phyloP scores from a whole-genome alignment of 1,140 invertebrate genomes.

The Liolophura sinensis region DNA sequence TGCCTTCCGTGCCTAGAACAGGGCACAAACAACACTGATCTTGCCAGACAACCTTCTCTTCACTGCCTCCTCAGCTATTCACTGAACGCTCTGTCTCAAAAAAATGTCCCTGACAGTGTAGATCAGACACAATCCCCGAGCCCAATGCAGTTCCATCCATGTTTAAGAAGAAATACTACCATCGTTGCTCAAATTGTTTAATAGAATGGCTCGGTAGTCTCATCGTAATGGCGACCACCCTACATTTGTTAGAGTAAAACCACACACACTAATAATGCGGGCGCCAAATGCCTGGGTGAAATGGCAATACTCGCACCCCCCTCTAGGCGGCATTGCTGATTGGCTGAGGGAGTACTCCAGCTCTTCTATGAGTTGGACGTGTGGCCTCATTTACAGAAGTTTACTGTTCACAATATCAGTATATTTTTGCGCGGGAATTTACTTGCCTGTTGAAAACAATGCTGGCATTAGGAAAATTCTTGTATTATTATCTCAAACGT shows the following conservation, averaged over 20 bases:
- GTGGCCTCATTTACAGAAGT: no score
- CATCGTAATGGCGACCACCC: conserved; percentile 19
- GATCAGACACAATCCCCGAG: not conserved
- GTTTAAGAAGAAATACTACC: not conserved
- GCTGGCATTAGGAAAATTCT: no score
- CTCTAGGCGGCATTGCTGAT: conserved; percentile 17
- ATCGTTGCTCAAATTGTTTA: conserved; percentile 10
- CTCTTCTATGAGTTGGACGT: no score
- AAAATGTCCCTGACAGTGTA: not conserved
- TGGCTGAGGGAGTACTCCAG: conserved; percentile 5
- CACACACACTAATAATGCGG: conserved; percentile 18
- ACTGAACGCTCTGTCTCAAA: not conserved
- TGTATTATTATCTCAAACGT: no score
- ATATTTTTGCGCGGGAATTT: no score
- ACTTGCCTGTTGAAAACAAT: no score
- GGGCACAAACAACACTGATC: no score
- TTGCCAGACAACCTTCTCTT: not conserved
- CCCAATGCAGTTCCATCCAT: not conserved
- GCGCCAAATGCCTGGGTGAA: conserved; percentile 5
- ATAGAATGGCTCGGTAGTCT: conserved; percentile 7
- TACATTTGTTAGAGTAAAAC: conserved; percentile 5
- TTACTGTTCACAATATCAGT: no score
- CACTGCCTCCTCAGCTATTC: not conserved
- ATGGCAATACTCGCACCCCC: conserved; percentile 10
- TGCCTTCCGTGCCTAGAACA: not conserved